Percentiles rank a stretch among this genome's conserved stretches.
phyloP scores from a whole-genome alignment of 1,140 invertebrate species.

The Drosophila kohkoa region DNA sequence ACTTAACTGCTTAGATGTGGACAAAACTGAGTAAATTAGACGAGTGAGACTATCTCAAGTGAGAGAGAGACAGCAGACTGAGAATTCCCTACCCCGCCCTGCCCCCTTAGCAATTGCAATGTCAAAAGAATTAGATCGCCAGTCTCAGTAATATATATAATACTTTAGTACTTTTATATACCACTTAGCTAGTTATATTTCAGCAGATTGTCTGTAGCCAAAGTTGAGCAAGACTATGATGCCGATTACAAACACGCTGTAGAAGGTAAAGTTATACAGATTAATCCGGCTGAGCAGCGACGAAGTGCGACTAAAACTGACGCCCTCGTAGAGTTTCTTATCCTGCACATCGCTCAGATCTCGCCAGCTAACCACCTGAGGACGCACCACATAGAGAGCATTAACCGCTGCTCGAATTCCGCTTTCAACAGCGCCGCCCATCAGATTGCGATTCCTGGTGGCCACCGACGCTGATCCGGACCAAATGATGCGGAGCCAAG shows the following conservation, averaged over 20 bases:
- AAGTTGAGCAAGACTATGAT: slow-evolving; percentile 57
- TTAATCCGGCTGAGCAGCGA: slow-evolving; percentile 64
- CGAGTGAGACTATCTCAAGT: not conserved
- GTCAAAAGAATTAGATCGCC: slow-evolving; percentile 37
- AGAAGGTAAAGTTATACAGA: slow-evolving; percentile 73
- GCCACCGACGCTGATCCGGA: slow-evolving; percentile 68
- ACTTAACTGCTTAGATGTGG: slow-evolving; percentile 24
- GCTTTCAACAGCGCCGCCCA: slow-evolving; percentile 79
- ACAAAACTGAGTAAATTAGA: slow-evolving; percentile 23
- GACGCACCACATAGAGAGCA: slow-evolving; percentile 69
- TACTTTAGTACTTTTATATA: not conserved
- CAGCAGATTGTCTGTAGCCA: slow-evolving; percentile 24
- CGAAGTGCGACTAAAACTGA: not conserved
- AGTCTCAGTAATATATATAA: not conserved
- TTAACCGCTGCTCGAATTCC: slow-evolving; percentile 73
- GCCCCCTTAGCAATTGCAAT: slow-evolving; percentile 25
- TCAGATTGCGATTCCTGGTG: slow-evolving; percentile 68
- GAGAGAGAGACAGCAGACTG: not conserved
- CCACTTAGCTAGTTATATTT: not conserved
- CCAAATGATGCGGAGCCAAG: slow-evolving; percentile 76
- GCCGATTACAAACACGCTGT: slow-evolving; percentile 57
- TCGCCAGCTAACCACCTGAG: slow-evolving; percentile 72
- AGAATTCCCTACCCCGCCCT: slow-evolving; percentile 17
- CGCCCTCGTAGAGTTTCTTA: not conserved
- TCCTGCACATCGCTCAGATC: slow-evolving; percentile 63